A percentile compares a stretch with the other conserved stretches of the same genome.
These are phyloP conservation scores for Heteronetta atricapilla DNA, from an alignment of 2,113 vertebrate species.

Conservation along the genomic window DNA sequence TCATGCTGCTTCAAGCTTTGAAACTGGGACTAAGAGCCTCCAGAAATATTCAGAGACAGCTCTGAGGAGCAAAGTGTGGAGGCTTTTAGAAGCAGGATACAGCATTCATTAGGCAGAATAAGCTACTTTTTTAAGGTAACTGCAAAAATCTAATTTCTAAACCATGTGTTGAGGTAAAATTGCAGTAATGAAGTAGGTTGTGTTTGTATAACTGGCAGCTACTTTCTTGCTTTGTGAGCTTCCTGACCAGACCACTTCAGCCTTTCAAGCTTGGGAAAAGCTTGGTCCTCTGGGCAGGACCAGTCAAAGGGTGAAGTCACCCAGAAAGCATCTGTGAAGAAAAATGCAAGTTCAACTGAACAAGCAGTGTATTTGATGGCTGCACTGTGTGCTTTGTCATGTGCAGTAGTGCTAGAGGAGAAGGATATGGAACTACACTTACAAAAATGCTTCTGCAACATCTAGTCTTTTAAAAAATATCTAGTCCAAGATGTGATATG, in stretches of 20 bases:
- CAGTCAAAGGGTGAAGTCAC: constrained; percentile 13
- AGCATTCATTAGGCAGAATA: not conserved
- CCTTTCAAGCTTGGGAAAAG: constrained; percentile 14
- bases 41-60: not conserved
- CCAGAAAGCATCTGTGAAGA: constrained; percentile 19
- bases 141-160: not conserved
- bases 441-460: not conserved
- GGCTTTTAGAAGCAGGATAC: not conserved
- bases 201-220: not conserved
- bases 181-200: not conserved
- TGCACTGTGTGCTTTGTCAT: rapidly evolving
- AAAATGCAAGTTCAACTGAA: constrained; percentile 9
- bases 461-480: not conserved
- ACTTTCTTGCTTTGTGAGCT: not conserved
- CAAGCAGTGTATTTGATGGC: not conserved
- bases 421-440: not conserved
- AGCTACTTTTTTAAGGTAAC: not conserved
- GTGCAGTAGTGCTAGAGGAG: not conserved
- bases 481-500: not conserved
- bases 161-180: not conserved
- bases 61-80: not conserved
- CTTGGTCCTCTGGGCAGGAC: not conserved
- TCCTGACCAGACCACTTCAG: not conserved
- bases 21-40: not conserved
- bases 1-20: not conserved